phyloP scores from a whole-genome alignment of 2,797 vertebrate species.

The Rhabdophis nuchalis region DNA sequence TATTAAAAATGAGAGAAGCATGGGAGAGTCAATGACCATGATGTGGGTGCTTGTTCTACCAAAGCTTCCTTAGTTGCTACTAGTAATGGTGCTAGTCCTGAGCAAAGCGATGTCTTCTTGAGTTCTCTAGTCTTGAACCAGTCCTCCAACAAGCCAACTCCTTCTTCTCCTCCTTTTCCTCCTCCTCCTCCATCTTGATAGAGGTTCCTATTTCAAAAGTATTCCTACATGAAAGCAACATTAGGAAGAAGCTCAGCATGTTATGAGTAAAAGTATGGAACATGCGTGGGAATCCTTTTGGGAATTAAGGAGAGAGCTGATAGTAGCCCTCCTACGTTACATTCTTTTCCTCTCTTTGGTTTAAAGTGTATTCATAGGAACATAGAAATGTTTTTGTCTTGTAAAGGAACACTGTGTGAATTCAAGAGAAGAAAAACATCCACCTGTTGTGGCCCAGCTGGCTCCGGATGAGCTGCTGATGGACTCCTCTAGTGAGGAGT shows the following conservation, averaged over 20 bases:
- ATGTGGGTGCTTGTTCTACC: too few species aligned
- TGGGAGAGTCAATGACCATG: too few species aligned
- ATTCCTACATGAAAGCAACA: neutral
- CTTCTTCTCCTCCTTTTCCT: too few species aligned
- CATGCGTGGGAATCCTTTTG: neutral
- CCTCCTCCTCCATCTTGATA: neutral
- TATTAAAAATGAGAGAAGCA: too few species aligned
- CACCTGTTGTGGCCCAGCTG: too few species aligned
- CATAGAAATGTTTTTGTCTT: neutral
- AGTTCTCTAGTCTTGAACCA: too few species aligned
- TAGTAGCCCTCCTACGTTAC: neutral
- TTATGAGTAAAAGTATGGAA: neutral
- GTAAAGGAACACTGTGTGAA: neutral
- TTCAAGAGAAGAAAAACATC: neutral
- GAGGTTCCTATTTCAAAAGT: neutral
- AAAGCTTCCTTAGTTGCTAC: too few species aligned
- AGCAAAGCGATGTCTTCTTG: too few species aligned
- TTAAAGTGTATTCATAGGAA: neutral
- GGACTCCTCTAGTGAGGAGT: too few species aligned
- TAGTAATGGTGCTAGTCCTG: too few species aligned
- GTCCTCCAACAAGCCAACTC: too few species aligned
- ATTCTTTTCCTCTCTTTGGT: neutral
- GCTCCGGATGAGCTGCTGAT: too few species aligned
- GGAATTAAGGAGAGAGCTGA: neutral
- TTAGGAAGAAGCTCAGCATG: neutral